A percentile compares a stretch with the other conserved stretches of the same genome.
Conservation (phyloP, 2,888 invertebrate species). For the Osmoderma eremita region DNA sequence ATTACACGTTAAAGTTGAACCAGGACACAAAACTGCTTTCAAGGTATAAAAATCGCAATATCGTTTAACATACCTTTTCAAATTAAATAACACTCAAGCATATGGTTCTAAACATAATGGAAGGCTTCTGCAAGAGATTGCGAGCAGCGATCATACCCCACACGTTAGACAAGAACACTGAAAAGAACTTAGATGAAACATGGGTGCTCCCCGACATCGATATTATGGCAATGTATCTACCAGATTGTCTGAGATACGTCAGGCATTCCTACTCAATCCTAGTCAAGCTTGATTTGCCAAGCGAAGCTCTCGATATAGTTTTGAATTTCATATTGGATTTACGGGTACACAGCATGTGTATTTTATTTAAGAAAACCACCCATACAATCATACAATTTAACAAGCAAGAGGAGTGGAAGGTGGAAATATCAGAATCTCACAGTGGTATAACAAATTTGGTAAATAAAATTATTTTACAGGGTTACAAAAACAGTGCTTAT, state of each 20-base stretch:
- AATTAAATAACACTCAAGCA: no score
- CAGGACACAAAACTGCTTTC: slow-evolving; percentile 78
- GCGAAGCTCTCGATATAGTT: slow-evolving; percentile 86
- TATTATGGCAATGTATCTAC: slow-evolving; percentile 74
- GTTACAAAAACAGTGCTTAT: neutral
- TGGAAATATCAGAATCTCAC: slow-evolving; percentile 84
- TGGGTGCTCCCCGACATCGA: slow-evolving; percentile 67
- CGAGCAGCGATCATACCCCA: slow-evolving; percentile 77
- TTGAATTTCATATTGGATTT: slow-evolving; percentile 88
- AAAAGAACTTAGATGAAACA: slow-evolving; percentile 64
- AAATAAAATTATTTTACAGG: slow-evolving; percentile 50
- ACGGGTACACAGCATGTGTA: slow-evolving; percentile 85
- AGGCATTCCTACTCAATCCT: slow-evolving; percentile 83
- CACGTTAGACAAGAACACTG: slow-evolving; percentile 65
- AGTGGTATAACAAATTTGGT: slow-evolving; percentile 87
- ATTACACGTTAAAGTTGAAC: slow-evolving; percentile 77
- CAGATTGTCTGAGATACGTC: slow-evolving; percentile 83
- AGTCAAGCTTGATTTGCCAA: slow-evolving; percentile 86
- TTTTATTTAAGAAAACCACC: slow-evolving; percentile 85
- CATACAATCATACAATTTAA: slow-evolving; percentile 78
- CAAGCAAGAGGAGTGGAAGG: slow-evolving; percentile 85
- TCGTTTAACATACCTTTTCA: no score
- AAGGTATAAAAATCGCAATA: slow-evolving; percentile 73
- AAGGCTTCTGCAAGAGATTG: slow-evolving; percentile 78
- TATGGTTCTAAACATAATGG: slow-evolving; percentile 82